Conservation (phyloP, 1,140 invertebrate species). For the Drosophila ohnishii region DNA sequence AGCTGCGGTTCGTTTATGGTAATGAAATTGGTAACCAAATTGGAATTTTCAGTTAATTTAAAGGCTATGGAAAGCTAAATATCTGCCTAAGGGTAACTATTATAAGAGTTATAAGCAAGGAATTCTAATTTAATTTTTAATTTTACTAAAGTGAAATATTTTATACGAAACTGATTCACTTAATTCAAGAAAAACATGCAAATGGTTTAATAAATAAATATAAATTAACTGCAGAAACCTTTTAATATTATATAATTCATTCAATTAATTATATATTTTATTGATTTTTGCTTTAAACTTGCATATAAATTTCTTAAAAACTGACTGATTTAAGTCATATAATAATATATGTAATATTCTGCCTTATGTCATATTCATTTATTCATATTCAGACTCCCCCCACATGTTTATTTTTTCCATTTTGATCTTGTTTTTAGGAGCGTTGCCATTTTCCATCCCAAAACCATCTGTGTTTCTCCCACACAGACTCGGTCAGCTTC, state of each 20-base stretch:
- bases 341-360: not conserved
- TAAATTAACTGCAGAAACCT: not conserved
- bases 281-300: not conserved
- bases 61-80: conserved; percentile 14
- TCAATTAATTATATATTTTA: not conserved
- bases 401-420: not conserved
- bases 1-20: conserved; percentile 48
- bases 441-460: not conserved
- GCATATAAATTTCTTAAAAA: not conserved
- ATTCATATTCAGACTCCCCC: not conserved
- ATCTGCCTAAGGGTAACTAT: not conserved
- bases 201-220: not conserved
- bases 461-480: conserved; percentile 8
- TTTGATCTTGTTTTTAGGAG: not conserved
- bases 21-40: conserved; percentile 58
- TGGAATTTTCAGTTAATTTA: conserved; percentile 13
- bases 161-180: not conserved
- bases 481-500: conserved; percentile 17
- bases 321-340: not conserved
- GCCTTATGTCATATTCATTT: conserved; percentile 6
- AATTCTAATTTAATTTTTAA: not conserved
- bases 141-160: not conserved
- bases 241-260: not conserved
- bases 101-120: no score
- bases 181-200: not conserved